Evolutionary conservation across 1,140 invertebrate species (phyloP).

Genomic region (Drosophila pruinosa): DNA sequence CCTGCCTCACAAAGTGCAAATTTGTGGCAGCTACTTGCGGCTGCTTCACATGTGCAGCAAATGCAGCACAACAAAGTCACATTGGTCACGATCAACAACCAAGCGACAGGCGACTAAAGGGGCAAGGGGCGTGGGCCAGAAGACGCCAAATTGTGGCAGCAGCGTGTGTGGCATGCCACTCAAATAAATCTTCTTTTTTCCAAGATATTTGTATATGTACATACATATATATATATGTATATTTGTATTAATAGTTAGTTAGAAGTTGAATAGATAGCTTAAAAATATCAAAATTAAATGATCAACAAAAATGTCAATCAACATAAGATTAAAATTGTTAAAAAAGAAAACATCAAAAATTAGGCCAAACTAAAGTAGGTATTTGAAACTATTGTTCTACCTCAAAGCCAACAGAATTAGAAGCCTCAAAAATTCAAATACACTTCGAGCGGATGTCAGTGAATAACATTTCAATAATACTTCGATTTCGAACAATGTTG

Average conservation of each 20-base stretch:
- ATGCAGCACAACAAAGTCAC: slow-evolving; percentile 42
- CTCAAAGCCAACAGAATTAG: not conserved
- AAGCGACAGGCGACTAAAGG: not conserved
- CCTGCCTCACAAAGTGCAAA: slow-evolving; percentile 63
- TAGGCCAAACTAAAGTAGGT: too few relatives aligned
- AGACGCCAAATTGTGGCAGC: not conserved
- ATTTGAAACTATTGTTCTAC: too few relatives aligned
- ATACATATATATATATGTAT: too few relatives aligned
- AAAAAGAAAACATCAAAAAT: too few relatives aligned
- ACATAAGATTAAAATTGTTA: too few relatives aligned
- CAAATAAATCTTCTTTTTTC: slow-evolving; percentile 19
- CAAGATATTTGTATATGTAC: too few relatives aligned
- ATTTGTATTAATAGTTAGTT: too few relatives aligned
- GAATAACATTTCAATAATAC: not conserved
- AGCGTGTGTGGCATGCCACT: slow-evolving; percentile 19
- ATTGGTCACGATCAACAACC: slow-evolving; percentile 46
- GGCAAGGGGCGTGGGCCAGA: not conserved
- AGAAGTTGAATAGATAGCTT: too few relatives aligned
- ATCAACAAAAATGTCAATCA: too few relatives aligned
- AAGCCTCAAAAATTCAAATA: not conserved
- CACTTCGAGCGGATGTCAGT: not conserved
- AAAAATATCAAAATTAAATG: too few relatives aligned
- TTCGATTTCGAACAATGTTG: slow-evolving; percentile 27
- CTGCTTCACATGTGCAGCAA: slow-evolving; percentile 25
- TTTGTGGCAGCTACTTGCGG: slow-evolving; percentile 58